Evolutionary conservation across 1,140 invertebrate species (phyloP), one percentile per base, ranked within the genome.

Genomic region (Proales similis): DNA sequence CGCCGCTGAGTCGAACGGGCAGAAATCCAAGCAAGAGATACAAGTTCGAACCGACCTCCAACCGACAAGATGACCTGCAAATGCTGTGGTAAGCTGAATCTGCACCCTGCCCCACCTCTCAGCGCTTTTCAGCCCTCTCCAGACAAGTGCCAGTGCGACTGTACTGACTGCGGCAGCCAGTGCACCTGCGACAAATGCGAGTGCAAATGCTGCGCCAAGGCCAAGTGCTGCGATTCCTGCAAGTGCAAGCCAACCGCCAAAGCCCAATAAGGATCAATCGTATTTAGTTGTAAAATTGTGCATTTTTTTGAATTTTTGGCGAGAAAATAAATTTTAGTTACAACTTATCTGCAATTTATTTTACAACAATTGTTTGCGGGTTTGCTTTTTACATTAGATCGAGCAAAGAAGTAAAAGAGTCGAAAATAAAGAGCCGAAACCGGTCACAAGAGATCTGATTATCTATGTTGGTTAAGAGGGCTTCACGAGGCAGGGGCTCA

Each of bases 161-260:
- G 43, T 19, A 26, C 27, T 27, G 45, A 57, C 45, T 57, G 51
- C 24, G 33, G 45, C 20, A 57, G 45, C 24, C 43, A 46, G 9
- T 57, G 51, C 20, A 39, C n/a, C n/a, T n/a, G n/a, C n/a, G n/a
- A 39, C 24, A 42, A 39, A 29, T 57, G 51, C 22, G 32, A 57
- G 17, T 57, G 51, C 19, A 27, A 20, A 24, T 57, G 51, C 30
- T 57, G 51, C 12, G 17, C 39, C 17, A 27, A 57, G 12, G 19
- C 19, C 7, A 57, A 57, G 32, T 57, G 51, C 30, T 57, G 51
- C 32, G 51, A 39, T 42, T 29, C 39, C 6, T 39, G 43, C 43
- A 46, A 46, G 27, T 46, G 43, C 36, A 7, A 5, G 22, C 9
- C 12, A 4, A 14, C 9, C 9, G 11, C 9, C 33, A 49, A 2